phyloP scores from a whole-genome alignment of 1,140 invertebrate genomes.

The Drosophila kanapiae region DNA sequence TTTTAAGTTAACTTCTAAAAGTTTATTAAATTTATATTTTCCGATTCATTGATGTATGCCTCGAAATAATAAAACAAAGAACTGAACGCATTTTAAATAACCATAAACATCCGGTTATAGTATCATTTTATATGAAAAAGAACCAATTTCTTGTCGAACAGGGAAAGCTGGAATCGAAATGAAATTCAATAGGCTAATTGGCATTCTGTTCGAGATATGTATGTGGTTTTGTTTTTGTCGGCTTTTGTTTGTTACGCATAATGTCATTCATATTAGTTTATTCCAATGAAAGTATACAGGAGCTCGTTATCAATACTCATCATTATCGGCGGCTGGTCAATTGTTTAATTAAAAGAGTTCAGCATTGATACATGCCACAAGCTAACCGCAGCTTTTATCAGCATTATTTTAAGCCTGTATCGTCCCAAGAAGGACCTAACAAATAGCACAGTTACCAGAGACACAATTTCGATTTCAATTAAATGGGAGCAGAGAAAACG shows the following conservation, averaged over 20 bases:
- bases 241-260: constrained; percentile 16
- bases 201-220: constrained; percentile 6
- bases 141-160: not conserved
- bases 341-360: constrained; percentile 35
- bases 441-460: constrained; percentile 7
- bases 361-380: not conserved
- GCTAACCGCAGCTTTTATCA: not conserved
- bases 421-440: not conserved
- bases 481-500: constrained; percentile 29
- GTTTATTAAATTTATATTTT: constrained; percentile 36
- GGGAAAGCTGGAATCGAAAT: constrained; percentile 2
- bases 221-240: not conserved
- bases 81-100: constrained; percentile 19
- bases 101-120: not conserved
- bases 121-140: constrained; percentile 1
- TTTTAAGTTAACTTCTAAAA: constrained; percentile 9
- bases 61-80: constrained; percentile 5
- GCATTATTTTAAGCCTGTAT: constrained; percentile 3
- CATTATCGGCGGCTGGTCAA: not conserved
- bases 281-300: not conserved
- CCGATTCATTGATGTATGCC: constrained; percentile 11
- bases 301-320: constrained; percentile 18
- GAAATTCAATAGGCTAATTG: constrained; percentile 48
- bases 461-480: constrained; percentile 63
- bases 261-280: not conserved